phyloP scores from a whole-genome alignment of 2,888 invertebrate species.

The Amblyjoppa fuscipennis region DNA sequence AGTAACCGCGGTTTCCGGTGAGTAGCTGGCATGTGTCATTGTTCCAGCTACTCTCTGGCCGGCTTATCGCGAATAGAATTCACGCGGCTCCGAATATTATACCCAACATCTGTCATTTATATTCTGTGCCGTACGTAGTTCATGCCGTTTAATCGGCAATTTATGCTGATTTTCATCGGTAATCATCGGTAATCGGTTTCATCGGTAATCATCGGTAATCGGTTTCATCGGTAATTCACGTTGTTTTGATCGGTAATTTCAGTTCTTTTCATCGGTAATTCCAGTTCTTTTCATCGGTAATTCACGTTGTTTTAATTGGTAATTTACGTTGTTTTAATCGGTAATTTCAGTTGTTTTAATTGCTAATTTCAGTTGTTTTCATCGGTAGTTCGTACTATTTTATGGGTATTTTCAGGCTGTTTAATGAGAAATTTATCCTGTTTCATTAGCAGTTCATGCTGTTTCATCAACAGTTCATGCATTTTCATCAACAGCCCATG shows the following conservation, averaged over 20 bases:
- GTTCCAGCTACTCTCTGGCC: constrained; percentile 49
- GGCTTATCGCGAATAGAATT: neutral
- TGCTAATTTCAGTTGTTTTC: neutral
- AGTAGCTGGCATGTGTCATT: constrained; percentile 62
- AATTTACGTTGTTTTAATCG: neutral
- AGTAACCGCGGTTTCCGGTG: constrained; percentile 28
- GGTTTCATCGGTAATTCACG: neutral
- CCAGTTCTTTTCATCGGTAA: too few relatives aligned
- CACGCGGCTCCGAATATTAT: neutral
- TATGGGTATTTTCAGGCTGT: neutral
- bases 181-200: neutral
- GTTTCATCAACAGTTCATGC: too few relatives aligned
- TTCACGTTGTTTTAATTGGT: neutral
- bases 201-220: neutral
- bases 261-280: neutral
- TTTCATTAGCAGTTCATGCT: too few relatives aligned
- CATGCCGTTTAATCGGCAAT: neutral
- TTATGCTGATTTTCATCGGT: neutral
- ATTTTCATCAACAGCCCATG: too few relatives aligned
- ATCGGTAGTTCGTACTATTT: neutral
- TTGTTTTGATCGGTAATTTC: neutral
- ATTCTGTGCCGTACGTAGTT: neutral
- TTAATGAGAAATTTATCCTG: neutral
- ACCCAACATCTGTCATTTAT: neutral
- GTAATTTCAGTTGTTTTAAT: too few relatives aligned